Conservation (phyloP, 2,888 invertebrate genomes). For the Xylota sylvarum region DNA sequence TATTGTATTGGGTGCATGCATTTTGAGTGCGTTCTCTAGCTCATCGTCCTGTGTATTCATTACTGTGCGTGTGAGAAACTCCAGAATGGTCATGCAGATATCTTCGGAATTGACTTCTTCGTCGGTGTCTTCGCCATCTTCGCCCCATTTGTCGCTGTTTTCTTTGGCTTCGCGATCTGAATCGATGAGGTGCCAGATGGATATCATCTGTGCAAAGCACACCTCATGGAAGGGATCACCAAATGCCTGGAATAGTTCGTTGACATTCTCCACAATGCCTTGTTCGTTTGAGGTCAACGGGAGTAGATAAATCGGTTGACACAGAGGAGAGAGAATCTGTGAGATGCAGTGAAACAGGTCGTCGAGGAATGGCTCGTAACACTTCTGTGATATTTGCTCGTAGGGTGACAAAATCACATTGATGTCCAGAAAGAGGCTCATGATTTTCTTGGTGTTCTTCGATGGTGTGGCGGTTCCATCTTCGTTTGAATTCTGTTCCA, state of each 20-base stretch:
- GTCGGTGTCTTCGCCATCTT: slow-evolving; percentile 62
- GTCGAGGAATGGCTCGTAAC: slow-evolving; percentile 79
- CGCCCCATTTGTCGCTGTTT: slow-evolving; percentile 68
- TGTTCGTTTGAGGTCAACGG: slow-evolving; percentile 82
- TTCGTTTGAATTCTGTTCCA: slow-evolving; percentile 67
- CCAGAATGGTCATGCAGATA: slow-evolving; percentile 80
- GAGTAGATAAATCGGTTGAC: slow-evolving; percentile 81
- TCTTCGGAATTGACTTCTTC: slow-evolving; percentile 80
- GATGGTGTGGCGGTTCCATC: slow-evolving; percentile 78
- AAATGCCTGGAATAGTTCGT: slow-evolving; percentile 82
- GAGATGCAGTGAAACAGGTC: slow-evolving; percentile 81
- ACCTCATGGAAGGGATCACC: slow-evolving; percentile 82
- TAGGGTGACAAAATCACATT: slow-evolving; percentile 83
- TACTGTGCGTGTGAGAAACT: slow-evolving; percentile 79
- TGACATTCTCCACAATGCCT: slow-evolving; percentile 83
- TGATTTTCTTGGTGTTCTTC: slow-evolving; percentile 81
- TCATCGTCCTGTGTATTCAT: slow-evolving; percentile 78
- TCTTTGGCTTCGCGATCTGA: slow-evolving; percentile 77
- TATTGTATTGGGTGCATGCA: slow-evolving; percentile 76
- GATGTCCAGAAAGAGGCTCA: slow-evolving; percentile 84
- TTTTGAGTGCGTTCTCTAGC: slow-evolving; percentile 73
- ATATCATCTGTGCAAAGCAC: slow-evolving; percentile 81
- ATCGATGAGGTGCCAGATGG: slow-evolving; percentile 81
- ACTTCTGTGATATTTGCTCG: slow-evolving; percentile 80
- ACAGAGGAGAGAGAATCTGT: slow-evolving; percentile 82